phyloP scores from a whole-genome alignment of 2,113 vertebrate genomes.

The Chlorocebus sabaeus region DNA sequence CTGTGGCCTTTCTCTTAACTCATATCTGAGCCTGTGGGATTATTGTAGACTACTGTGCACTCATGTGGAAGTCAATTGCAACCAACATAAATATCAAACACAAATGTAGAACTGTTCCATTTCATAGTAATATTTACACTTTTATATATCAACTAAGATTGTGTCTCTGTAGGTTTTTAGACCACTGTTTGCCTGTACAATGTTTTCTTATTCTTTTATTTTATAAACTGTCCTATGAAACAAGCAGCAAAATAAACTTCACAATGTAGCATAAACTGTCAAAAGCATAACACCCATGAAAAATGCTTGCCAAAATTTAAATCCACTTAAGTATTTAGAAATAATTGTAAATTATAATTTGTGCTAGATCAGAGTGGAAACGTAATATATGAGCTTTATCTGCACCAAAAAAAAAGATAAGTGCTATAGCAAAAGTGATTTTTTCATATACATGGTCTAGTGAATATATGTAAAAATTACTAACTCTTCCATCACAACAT shows the following conservation, averaged over 20 bases:
- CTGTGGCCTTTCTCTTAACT: slow-evolving; percentile 58
- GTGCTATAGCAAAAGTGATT: neutral
- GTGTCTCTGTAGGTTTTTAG: slow-evolving; percentile 77
- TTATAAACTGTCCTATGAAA: slow-evolving; percentile 62
- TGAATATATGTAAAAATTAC: neutral
- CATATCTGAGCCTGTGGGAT: slow-evolving; percentile 66
- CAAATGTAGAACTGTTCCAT: slow-evolving; percentile 57
- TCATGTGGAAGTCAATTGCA: slow-evolving; percentile 61
- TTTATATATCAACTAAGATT: slow-evolving; percentile 69
- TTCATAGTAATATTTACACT: slow-evolving; percentile 69
- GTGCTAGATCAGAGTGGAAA: slow-evolving; percentile 9
- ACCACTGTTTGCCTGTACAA: slow-evolving; percentile 64
- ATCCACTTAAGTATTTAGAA: slow-evolving; percentile 9
- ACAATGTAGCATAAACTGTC: slow-evolving; percentile 60
- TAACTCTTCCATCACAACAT: neutral
- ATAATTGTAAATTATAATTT: neutral
- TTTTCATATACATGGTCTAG: neutral
- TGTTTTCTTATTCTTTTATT: slow-evolving; percentile 73
- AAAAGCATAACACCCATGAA: slow-evolving; percentile 63
- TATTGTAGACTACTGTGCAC: slow-evolving; percentile 59
- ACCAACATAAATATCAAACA: slow-evolving; percentile 55
- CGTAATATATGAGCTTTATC: neutral
- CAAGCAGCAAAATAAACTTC: slow-evolving; percentile 53
- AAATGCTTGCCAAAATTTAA: slow-evolving; percentile 56
- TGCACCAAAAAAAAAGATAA: neutral